Evolutionary conservation across 1,140 invertebrate species (phyloP).

Genomic region (Drosophila setifemur): DNA sequence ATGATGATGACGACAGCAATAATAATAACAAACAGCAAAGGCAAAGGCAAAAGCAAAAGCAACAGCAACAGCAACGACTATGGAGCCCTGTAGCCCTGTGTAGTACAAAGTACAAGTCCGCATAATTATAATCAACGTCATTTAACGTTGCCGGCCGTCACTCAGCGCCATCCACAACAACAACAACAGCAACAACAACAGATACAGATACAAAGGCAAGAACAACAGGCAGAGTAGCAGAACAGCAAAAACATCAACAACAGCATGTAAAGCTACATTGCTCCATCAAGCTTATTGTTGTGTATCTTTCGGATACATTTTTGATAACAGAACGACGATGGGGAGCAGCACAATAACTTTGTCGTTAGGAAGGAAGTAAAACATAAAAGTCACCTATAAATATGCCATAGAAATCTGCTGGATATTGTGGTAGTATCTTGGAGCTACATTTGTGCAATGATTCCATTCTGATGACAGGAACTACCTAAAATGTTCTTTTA

Average conservation of each 20-base stretch:
- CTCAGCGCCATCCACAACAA: constrained; percentile 67
- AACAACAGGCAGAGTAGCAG: too few relatives aligned
- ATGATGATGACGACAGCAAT: constrained; percentile 66
- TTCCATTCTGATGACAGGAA: constrained; percentile 18
- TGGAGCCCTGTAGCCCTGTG: constrained; percentile 48
- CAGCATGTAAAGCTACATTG: constrained; percentile 59
- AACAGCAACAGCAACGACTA: constrained; percentile 35
- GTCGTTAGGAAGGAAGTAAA: constrained; percentile 60
- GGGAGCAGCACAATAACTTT: constrained; percentile 63
- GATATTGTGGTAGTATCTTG: constrained; percentile 15
- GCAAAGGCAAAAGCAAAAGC: constrained; percentile 1
- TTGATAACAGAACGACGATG: constrained; percentile 55
- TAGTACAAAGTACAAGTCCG: constrained; percentile 77
- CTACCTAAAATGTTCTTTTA: constrained; percentile 40
- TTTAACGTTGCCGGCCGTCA: constrained; percentile 79
- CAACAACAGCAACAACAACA: constrained; percentile 13
- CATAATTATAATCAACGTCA: constrained; percentile 81
- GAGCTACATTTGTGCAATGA: constrained; percentile 29
- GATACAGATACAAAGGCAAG: constrained; percentile 2
- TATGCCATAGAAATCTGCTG: constrained; percentile 39
- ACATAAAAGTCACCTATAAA: constrained; percentile 62
- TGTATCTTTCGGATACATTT: constrained; percentile 77
- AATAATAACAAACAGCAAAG: constrained; percentile 68
- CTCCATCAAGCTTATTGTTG: constrained; percentile 65
- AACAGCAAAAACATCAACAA: constrained; percentile 11